A percentile compares a stretch with the other conserved stretches of the same genome.
Conservation (phyloP, 2,113 vertebrate genomes). For the Scopus umbretta region DNA sequence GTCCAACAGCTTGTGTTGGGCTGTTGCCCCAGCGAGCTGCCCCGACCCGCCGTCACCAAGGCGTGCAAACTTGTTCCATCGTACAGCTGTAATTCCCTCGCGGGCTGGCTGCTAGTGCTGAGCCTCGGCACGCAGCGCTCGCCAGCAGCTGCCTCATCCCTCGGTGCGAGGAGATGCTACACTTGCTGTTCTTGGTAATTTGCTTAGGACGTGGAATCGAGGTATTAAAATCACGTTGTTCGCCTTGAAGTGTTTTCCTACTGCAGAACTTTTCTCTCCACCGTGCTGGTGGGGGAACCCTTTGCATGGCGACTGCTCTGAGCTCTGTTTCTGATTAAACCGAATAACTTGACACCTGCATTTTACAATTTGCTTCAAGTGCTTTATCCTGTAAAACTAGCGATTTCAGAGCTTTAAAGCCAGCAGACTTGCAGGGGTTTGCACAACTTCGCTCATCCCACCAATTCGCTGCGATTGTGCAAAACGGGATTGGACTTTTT, state of each 20-base stretch:
- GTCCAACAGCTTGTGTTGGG: not conserved
- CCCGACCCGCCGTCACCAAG: not conserved
- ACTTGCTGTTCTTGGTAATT: not conserved
- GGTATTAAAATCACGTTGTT: not conserved
- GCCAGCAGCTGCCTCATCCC: not conserved
- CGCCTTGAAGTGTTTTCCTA: not conserved
- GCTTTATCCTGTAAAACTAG: constrained; percentile 58
- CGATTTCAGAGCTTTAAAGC: constrained; percentile 45
- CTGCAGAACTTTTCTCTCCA: constrained; percentile 24
- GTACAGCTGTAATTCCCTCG: not conserved
- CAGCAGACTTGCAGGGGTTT: constrained; percentile 31
- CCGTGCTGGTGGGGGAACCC: not conserved
- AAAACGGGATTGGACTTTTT: not conserved
- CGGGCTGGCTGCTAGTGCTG: not conserved
- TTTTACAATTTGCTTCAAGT: constrained; percentile 53
- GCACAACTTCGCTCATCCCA: constrained; percentile 24
- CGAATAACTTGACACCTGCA: constrained; percentile 36
- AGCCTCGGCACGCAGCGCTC: not conserved
- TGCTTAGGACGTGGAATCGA: not conserved
- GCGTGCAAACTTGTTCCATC: not conserved
- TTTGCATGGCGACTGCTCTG: not conserved
- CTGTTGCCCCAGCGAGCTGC: not conserved
- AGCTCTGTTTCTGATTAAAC: constrained; percentile 63
- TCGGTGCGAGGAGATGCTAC: not conserved
- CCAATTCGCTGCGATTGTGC: not conserved